Evolutionary conservation across 2,797 vertebrate species (phyloP).

Genomic region (Rhadinocentrus ornatus): DNA sequence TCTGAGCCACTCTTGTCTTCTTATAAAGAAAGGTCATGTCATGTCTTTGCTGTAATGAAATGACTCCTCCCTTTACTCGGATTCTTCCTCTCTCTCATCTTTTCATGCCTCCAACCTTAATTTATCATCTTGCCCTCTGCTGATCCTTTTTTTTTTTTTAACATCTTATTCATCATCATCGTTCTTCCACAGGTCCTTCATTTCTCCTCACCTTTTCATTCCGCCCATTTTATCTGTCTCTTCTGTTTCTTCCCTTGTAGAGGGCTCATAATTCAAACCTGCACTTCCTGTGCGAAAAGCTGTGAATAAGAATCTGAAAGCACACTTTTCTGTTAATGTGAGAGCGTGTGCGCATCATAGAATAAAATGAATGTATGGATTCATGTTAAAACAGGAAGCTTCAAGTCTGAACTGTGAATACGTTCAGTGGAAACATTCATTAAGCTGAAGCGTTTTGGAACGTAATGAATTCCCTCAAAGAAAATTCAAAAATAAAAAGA

Average conservation of each 20-base stretch:
- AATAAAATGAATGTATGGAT: background rate
- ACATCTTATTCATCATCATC: slow-evolving; percentile 7
- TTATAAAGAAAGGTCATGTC: background rate
- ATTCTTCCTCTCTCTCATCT: slow-evolving; percentile 13
- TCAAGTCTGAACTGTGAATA: slow-evolving; percentile 3
- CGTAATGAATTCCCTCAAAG: slow-evolving; percentile 5
- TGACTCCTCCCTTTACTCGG: slow-evolving; percentile 3
- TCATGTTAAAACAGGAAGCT: background rate
- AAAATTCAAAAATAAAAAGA: slow-evolving; percentile 14
- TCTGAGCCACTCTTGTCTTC: background rate
- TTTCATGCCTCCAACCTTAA: slow-evolving; percentile 17
- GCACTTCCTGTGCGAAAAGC: background rate
- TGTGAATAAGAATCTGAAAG: no score
- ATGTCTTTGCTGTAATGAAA: background rate
- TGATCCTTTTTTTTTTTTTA: background rate
- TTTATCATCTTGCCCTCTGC: slow-evolving; percentile 22
- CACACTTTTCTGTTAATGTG: background rate
- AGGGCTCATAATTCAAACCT: background rate
- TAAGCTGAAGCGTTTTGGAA: slow-evolving; percentile 22
- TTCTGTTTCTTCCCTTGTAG: background rate
- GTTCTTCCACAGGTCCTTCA: slow-evolving; percentile 5
- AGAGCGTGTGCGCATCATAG: background rate
- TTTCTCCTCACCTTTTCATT: background rate
- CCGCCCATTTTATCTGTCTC: no score
- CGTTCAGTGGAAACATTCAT: slow-evolving; percentile 28